Evolutionary conservation across 2,113 vertebrate genomes (phyloP).

Genomic region (Pteropus alecto): DNA sequence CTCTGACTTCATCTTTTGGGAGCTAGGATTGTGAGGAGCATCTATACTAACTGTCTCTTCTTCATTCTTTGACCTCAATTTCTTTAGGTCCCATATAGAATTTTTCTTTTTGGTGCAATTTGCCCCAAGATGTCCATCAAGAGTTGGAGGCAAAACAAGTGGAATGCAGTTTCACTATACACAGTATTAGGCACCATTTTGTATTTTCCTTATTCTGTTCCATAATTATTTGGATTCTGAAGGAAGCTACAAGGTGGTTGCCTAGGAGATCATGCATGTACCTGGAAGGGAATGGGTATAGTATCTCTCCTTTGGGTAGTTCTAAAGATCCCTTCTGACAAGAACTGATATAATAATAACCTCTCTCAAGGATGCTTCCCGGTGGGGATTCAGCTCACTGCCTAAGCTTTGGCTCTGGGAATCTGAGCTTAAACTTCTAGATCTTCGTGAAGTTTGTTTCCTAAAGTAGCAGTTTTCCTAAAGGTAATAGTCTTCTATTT

Average conservation of each 20-base stretch:
- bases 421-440: background rate
- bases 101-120: background rate
- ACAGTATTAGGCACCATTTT: background rate
- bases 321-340: background rate
- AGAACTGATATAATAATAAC: background rate
- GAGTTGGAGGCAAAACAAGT: background rate
- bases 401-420: background rate
- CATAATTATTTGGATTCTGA: background rate
- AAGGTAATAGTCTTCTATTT: background rate
- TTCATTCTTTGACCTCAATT: background rate
- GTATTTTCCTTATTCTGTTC: background rate
- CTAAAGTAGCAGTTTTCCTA: background rate
- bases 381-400: background rate
- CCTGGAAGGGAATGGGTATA: background rate
- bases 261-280: too few relatives aligned
- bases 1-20: background rate
- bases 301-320: background rate
- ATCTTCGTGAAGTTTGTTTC: background rate
- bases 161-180: background rate
- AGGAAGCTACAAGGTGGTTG: background rate
- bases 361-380: background rate
- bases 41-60: background rate
- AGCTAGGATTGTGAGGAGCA: background rate
- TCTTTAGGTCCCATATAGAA: background rate
- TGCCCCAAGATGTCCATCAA: background rate